Evolutionary conservation across 35 echinoderm and acorn worm species (phyloP).

Genomic region (Hemicentrotus pulcherrimus): DNA sequence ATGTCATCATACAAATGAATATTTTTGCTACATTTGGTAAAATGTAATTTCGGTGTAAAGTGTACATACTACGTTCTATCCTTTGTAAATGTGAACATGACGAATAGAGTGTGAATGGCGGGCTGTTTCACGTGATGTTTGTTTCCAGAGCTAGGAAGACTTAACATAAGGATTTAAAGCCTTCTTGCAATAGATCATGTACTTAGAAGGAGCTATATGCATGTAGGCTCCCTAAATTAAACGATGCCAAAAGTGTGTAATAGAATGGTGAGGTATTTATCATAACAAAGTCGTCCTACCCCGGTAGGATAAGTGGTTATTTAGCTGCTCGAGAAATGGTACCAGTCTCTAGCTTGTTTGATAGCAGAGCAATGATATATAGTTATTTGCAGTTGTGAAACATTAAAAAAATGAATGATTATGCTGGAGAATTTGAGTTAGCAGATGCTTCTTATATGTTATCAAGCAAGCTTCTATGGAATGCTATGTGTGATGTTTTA

Average conservation of each 20-base stretch:
- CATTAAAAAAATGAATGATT: no score
- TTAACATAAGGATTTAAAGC: background rate
- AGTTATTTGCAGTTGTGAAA: no score
- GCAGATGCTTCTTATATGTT: background rate
- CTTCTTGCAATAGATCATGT: slow-evolving; percentile 8
- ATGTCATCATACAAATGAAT: background rate
- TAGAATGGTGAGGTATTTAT: background rate
- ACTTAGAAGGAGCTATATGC: background rate
- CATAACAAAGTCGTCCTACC: background rate
- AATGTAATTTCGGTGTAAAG: background rate
- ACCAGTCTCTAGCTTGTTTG: background rate
- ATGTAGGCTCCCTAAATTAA: background rate
- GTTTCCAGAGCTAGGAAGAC: background rate
- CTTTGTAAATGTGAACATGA: background rate
- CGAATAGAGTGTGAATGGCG: background rate
- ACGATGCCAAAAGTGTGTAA: background rate
- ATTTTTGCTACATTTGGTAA: slow-evolving; percentile 19
- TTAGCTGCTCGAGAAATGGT: background rate
- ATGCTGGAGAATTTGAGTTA: background rate
- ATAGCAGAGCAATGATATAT: background rate
- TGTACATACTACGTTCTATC: background rate
- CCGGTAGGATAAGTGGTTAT: background rate
- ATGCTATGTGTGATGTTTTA: background rate
- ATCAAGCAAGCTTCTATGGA: background rate
- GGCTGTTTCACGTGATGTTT: background rate